A percentile compares a stretch with the other conserved stretches of the same genome.
Conservation (phyloP, 2,113 vertebrate species). For the Phylloscopus trochilus region DNA sequence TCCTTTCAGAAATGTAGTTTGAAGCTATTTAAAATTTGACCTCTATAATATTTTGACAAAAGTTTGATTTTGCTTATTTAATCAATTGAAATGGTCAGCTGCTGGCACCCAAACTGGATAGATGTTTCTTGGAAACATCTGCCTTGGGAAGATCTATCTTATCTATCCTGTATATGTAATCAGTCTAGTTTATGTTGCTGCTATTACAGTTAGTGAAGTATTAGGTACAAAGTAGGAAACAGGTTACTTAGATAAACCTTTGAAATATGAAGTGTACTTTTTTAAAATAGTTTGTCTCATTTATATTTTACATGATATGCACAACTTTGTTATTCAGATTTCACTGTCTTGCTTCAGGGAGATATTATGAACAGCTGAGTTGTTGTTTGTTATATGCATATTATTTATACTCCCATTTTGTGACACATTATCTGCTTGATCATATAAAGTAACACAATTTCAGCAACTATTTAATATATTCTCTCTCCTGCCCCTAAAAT, state of each 20-base stretch:
- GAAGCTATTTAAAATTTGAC: background rate
- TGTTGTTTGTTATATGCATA: background rate
- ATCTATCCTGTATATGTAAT: background rate
- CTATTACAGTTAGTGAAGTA: background rate
- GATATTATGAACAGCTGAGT: background rate
- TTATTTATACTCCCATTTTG: background rate
- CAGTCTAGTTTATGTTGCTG: background rate
- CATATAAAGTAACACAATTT: background rate
- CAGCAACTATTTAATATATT: background rate
- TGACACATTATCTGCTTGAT: background rate
- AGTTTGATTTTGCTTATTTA: background rate
- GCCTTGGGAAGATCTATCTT: background rate
- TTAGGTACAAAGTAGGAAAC: background rate
- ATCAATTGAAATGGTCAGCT: background rate
- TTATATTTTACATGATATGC: background rate
- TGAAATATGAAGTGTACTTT: background rate
- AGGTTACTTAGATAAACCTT: background rate
- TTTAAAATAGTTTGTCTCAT: constrained; percentile 22
- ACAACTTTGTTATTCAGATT: background rate
- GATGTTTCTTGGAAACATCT: background rate
- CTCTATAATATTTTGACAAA: background rate
- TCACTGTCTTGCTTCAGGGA: background rate
- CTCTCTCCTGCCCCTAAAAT: background rate
- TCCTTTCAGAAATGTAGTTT: background rate
- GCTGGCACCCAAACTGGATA: background rate